These are phyloP conservation scores for Oreocharis arfaki DNA, from an alignment of 2,113 vertebrate genomes.

Conservation along the genomic window DNA sequence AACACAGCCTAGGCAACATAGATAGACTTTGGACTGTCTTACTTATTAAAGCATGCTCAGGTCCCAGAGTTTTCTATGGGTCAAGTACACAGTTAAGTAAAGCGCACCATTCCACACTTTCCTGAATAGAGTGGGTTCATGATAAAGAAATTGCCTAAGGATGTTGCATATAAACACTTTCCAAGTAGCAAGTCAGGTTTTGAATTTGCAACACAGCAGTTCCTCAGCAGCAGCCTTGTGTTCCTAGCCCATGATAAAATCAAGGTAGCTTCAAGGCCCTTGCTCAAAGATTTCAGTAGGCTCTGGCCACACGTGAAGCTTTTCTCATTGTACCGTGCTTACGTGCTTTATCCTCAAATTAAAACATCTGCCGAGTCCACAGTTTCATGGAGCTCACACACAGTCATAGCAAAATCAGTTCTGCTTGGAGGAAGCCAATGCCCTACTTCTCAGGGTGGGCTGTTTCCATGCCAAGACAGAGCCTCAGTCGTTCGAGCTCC, in stretches of 20 bases:
- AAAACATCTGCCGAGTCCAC: not conserved
- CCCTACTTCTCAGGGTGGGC: not conserved
- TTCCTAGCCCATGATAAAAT: not conserved
- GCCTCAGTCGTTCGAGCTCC: not conserved
- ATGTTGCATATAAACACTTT: not conserved
- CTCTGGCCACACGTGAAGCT: not conserved
- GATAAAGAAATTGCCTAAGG: not conserved
- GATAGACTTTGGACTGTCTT: not conserved
- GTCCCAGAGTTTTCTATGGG: not conserved
- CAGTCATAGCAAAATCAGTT: not conserved
- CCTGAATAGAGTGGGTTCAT: not conserved
- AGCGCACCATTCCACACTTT: not conserved
- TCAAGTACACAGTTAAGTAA: not conserved
- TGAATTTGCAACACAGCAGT: not conserved
- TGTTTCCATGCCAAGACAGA: not conserved
- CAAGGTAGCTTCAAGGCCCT: not conserved
- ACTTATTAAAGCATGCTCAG: not conserved
- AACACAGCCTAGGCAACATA: not conserved
- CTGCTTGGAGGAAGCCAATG: not conserved
- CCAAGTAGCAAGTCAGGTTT: not conserved
- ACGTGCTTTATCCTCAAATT: not conserved
- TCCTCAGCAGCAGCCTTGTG: not conserved
- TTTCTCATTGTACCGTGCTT: not conserved
- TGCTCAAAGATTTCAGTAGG: not conserved
- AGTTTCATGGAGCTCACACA: not conserved